Conservation (phyloP, 2,888 invertebrate genomes). For the Leptothorax acervorum region DNA sequence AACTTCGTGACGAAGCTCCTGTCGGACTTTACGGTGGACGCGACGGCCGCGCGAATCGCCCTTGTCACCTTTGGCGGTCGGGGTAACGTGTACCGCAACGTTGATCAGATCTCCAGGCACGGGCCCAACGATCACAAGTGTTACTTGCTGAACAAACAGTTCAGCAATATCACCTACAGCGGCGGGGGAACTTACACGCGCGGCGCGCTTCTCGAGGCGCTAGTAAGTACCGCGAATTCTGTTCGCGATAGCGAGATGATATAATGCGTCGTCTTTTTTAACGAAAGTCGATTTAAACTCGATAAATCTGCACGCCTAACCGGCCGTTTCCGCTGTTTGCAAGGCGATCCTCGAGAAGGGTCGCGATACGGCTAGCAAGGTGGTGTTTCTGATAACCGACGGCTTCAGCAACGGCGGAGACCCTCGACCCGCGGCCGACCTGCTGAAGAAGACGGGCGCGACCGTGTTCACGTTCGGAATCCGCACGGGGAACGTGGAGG, state of each 20-base stretch:
- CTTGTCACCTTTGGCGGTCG: slow-evolving; percentile 89
- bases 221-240: slow-evolving; percentile 84
- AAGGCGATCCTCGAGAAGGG: slow-evolving; percentile 86
- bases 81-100: slow-evolving; percentile 87
- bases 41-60: slow-evolving; percentile 88
- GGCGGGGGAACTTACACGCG: slow-evolving; percentile 91
- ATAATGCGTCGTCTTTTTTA: background rate
- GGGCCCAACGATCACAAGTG: slow-evolving; percentile 88
- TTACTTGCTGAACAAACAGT: slow-evolving; percentile 87
- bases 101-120: slow-evolving; percentile 88
- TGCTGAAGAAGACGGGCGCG: slow-evolving; percentile 86
- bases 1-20: slow-evolving; percentile 90
- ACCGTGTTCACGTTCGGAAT: slow-evolving; percentile 88
- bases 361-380: slow-evolving; percentile 87
- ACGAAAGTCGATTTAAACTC: background rate
- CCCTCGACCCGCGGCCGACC: slow-evolving; percentile 88
- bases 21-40: slow-evolving; percentile 89
- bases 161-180: slow-evolving; percentile 88
- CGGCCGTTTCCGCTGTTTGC: slow-evolving; percentile 56
- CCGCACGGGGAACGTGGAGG: slow-evolving; percentile 88
- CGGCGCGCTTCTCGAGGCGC: slow-evolving; percentile 89
- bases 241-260: background rate
- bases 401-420: slow-evolving; percentile 91
- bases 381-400: slow-evolving; percentile 90
- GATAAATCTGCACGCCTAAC: slow-evolving; percentile 15